A percentile compares a stretch with the other conserved stretches of the same genome.
These are phyloP conservation scores for Spialia ferax DNA, from an alignment of 2,888 invertebrate species.

Conservation along the genomic window DNA sequence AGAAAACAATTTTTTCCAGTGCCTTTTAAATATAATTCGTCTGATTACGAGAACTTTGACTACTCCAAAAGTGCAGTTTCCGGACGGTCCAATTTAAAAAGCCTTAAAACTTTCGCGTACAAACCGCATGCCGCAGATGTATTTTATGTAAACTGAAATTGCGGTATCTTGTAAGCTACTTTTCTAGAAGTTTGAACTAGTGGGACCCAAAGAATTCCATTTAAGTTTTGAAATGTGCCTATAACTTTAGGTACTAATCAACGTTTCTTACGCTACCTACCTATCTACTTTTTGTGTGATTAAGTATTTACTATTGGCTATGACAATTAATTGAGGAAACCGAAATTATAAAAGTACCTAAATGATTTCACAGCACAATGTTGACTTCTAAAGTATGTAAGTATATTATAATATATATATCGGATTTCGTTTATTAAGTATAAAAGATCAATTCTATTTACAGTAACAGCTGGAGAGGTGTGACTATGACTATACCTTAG, in stretches of 20 bases:
- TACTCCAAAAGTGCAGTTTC: slow-evolving; percentile 18
- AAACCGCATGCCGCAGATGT: slow-evolving; percentile 28
- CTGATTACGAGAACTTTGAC: slow-evolving; percentile 20
- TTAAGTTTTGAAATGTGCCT: slow-evolving; percentile 1
- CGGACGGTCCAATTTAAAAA: slow-evolving; percentile 18
- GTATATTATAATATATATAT: too few species aligned
- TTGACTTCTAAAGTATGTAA: too few species aligned
- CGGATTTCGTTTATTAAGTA: too few species aligned
- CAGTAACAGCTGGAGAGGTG: too few species aligned
- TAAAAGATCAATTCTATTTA: too few species aligned
- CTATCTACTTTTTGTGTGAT: background rate
- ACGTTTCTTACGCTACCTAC: background rate
- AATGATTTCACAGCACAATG: too few species aligned
- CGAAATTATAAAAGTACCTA: too few species aligned
- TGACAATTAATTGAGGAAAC: too few species aligned
- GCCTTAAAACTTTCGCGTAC: slow-evolving; percentile 16
- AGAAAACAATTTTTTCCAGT: background rate
- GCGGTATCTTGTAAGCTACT: slow-evolving; percentile 8
- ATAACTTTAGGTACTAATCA: background rate
- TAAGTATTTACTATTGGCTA: too few species aligned
- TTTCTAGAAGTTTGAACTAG: slow-evolving; percentile 5
- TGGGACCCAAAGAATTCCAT: slow-evolving; percentile 1
- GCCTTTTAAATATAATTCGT: slow-evolving; percentile 1
- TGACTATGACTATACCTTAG: background rate
- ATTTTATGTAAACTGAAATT: slow-evolving; percentile 30